Base-by-base conservation (phyloP, 2,888 invertebrate genomes). In the Lycia hirtaria region DNA sequence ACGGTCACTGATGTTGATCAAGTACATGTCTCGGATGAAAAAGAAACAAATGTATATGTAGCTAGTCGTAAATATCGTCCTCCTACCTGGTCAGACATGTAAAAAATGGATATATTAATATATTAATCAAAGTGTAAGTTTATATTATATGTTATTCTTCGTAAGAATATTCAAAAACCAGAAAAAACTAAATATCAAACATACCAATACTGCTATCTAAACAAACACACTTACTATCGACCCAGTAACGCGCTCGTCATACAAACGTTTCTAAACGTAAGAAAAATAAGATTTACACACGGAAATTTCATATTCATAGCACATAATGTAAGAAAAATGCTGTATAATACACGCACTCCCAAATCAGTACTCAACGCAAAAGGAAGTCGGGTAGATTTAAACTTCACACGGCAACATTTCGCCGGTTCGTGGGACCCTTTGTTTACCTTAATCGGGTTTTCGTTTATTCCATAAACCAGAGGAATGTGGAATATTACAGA, bases 401-500 rank as follows among this genome's bases (percentile, higher is more conserved):
- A 45, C 20, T 50, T 33, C 32, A 30, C 38, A 17, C n/a, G 19
- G 50, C 33, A 37, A 45, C 38, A 45, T 45, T 49, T 38, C 50
- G 15, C 19, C 22, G 33, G 33, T 12, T 43, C 19, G 33, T 22
- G 37, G 19, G 4, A 24, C 33, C 56, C 56, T 50, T 56, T 50
- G 50, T 56, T 56, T 56, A 50, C 38, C 50, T 49, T 56, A 56
- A 50, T 50, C 56, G 38, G 44, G 56, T 49, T 56, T 56, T 38
- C 49, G 24, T 50, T 55, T 38, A 50, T 50, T 38, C 38, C 33
- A n/a, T n/a, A 50, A 50, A 45, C 50, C 32, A 30, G 50, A 56
- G 38, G 45, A 56, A 56, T 56, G 56, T 44, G 56, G 30, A 50
- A 50, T 50, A 50, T 50, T 50, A 15, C 10, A 19, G 30, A 50